Base-by-base conservation (phyloP, 2,888 invertebrate species). In the Archips crataeganus region DNA sequence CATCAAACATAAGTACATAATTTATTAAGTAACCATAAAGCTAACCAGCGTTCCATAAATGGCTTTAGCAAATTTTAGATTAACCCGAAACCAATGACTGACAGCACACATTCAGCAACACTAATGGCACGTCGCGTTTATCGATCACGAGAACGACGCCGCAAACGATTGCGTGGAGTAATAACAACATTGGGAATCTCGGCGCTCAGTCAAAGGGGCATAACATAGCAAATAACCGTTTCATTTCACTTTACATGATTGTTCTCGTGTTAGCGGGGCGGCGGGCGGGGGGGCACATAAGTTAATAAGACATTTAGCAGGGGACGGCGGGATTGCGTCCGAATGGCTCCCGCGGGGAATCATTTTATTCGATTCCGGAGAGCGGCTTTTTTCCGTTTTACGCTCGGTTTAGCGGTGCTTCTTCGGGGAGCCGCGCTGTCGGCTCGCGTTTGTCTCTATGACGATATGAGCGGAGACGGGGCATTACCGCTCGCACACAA, bases 291-390 rank as follows among this genome's bases (percentile, higher is more conserved):
- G 85, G 88, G 90, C 89, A 90, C 91, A 90, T 93, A 94, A 94
- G 94, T 94, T 94, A 93, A 94, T 93, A 94, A 94, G 94, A 94
- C 93, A 94, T 94, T 93, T 93, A 94, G 94, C 93, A 89, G 91
- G 93, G 92, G 93, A 91, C 92, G 92, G 94, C 94, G 92, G 94
- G 93, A 94, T 94, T 95, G 95, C 95, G 95, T 95, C 95, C 95
- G 95, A 96, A 96, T 96, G 95, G 95, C 95, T 95, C 96, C 95
- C 96, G 90, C 85, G 96, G 96, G 96, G 96, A 96, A 96, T 96
- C 96, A 96, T 96, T 96, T 96, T 95, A 96, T 96, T 96, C 95
- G 96, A 96, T 96, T 96, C 95, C 94, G 94, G 95, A 94, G 90
- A 88, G 90, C 90, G 90, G 89, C 88, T 91, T 94, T 94, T 93